Evolutionary conservation across 92 coral and sea anemone species (phyloP).

Genomic region (Paragorgia papillata): DNA sequence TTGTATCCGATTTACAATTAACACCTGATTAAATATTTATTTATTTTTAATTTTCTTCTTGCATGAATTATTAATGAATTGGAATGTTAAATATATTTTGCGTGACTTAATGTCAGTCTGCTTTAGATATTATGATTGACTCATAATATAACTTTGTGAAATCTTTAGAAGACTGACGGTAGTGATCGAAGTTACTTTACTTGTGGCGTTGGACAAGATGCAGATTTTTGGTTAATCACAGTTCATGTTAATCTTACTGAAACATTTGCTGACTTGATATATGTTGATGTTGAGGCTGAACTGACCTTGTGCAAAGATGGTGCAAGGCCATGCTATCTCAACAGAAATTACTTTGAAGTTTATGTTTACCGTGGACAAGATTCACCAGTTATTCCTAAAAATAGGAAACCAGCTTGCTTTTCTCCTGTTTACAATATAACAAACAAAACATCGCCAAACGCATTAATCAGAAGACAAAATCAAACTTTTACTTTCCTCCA

Average conservation of each 20-base stretch:
- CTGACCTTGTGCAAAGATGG: background rate
- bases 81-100: too few relatives aligned
- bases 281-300: conserved; percentile 20
- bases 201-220: background rate
- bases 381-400: background rate
- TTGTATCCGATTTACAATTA: too few relatives aligned
- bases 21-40: too few relatives aligned
- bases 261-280: conserved; percentile 6
- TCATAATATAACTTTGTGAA: too few relatives aligned
- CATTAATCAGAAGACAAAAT: background rate
- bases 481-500: conserved; percentile 17
- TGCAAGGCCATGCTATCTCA: background rate
- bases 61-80: too few relatives aligned
- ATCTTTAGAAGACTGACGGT: too few relatives aligned
- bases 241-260: background rate
- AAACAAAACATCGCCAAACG: background rate
- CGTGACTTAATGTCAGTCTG: too few relatives aligned
- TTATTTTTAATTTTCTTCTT: too few relatives aligned
- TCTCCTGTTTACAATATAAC: conserved; percentile 5
- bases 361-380: conserved; percentile 8
- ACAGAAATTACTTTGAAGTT: conserved; percentile 7
- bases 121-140: too few relatives aligned
- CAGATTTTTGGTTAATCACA: background rate
- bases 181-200: too few relatives aligned
- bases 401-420: background rate